Evolutionary conservation across 2,113 vertebrate species (phyloP), one percentile per base, ranked within the genome.

Genomic region (Euleptes europaea): DNA sequence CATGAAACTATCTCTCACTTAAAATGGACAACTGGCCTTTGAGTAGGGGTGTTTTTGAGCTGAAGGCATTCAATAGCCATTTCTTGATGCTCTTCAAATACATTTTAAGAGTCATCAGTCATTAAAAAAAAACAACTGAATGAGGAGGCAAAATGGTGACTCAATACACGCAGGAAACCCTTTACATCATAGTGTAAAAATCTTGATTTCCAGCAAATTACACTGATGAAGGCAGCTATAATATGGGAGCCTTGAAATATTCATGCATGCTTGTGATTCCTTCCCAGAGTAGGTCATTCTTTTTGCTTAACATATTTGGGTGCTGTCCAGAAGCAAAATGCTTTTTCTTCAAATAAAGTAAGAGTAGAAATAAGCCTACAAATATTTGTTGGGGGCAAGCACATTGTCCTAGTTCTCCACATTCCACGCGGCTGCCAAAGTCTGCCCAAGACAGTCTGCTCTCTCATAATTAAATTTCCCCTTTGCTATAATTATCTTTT

Each of bases 131-230:
- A 57, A 57, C 21, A 54, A 19, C n/a, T 72, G 54, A 83, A 86
- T 92, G 80, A n/a, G 80, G 92, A 84, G 87, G 51, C 80, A 42
- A 84, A 82, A 93, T 91, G 88, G 94, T 93, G 91, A 94, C 93
- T 92, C 90, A 91, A 93, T 89, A 89, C 26, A 80, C 86, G 88
- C 69, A 83, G 77, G 84, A 75, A 67, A 89, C 38, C 65, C 80
- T 89, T 94, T 92, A 91, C 86, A 91, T 90, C 92, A 91, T 51
- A 26, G 77, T 76, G 83, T 79, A 92, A 91, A 94, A 89, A 86
- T 85, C 66, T 85, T 77, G n/a, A 5, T 78, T 88, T 90, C 57
- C 84, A 91, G 89, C 88, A 90, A 91, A 86, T 83, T 71, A 63
- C 87, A 93, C 95, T 80, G 83, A 90, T 78, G 65, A 80, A 72